These are phyloP conservation scores for Ophiodon elongatus DNA, from an alignment of 2,113 vertebrate species.

Conservation along the genomic window DNA sequence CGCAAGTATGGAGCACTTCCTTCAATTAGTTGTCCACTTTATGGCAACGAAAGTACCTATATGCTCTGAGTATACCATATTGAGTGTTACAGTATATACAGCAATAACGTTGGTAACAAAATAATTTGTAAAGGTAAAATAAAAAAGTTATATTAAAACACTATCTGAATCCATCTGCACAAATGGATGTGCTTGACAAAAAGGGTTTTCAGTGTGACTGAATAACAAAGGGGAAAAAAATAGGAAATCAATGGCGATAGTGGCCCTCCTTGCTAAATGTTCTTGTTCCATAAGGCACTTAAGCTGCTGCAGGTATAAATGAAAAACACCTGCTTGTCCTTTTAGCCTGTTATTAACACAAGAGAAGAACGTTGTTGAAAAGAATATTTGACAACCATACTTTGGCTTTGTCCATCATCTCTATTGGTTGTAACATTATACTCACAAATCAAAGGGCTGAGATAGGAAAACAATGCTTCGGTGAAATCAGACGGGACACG, in stretches of 20 bases:
- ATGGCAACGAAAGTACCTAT: not conserved
- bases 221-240: not conserved
- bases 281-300: slow-evolving; percentile 1
- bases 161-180: not conserved
- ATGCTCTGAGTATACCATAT: not conserved
- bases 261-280: not conserved
- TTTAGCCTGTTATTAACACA: not conserved
- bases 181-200: not conserved
- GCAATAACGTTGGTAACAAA: not conserved
- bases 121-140: not conserved
- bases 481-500: not conserved
- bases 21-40: not conserved
- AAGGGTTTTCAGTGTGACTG: not conserved
- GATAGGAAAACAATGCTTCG: not conserved
- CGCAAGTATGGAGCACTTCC: not conserved
- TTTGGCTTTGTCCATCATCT: not conserved
- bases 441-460: not conserved
- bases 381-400: not conserved
- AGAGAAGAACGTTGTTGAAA: not conserved
- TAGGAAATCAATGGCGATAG: slow-evolving; percentile 2
- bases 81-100: not conserved
- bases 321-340: not conserved
- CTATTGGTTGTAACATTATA: not conserved
- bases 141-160: not conserved
- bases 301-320: slow-evolving; percentile 7